Base-by-base conservation (phyloP, 2,797 vertebrate genomes). In the Acipenser transmontanus region DNA sequence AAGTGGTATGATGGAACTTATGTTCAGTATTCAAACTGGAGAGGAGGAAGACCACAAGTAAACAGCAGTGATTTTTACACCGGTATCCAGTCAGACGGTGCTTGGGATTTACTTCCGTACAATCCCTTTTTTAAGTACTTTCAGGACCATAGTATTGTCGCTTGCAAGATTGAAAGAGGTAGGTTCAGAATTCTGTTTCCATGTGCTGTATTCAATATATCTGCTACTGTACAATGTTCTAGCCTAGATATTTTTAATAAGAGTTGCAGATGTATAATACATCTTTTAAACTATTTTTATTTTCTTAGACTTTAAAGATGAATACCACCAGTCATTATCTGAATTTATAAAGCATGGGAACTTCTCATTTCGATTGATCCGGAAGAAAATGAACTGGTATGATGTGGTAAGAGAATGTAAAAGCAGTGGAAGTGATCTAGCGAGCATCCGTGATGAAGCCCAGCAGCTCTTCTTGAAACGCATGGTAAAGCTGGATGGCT, bases 121-220 rank as follows among this genome's bases (percentile, higher is more conserved):
- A 52, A 52, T 49, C 10, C 2, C 0, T 56, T 78, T 2, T 87
- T 85, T 66, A 3, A 71, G 9, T 76, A 78, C 61, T 93, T 96
- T 80, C 87, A 83, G 47, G 89, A 94, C 71, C 86, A 78, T 62
- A 87, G 85, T 66, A 89, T 98, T 69, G 91, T 97, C 8, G 84
- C 88, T 80, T 99, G 96, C 85, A 98, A 99, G 85, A 87, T 98
- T 1, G 95, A 97, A 80, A 82, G 88, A 6, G 94, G 96, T 98
- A 84, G 82, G 87, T 82, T n/a, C 13, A 68, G 47, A 68, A 51
- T 47, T 52, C 52, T 20, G 48, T 20, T 67, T 63, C n/a, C 66
- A 63, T 4, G 14, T 17, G 13, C 49, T 49, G 49, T 6, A 52
- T 49, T 13, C 4, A 62, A 11, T 54, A 59, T 69, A 14, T 63